phyloP scores from a whole-genome alignment of 2,797 vertebrate species.

The Pangasius sanitwongsei region DNA sequence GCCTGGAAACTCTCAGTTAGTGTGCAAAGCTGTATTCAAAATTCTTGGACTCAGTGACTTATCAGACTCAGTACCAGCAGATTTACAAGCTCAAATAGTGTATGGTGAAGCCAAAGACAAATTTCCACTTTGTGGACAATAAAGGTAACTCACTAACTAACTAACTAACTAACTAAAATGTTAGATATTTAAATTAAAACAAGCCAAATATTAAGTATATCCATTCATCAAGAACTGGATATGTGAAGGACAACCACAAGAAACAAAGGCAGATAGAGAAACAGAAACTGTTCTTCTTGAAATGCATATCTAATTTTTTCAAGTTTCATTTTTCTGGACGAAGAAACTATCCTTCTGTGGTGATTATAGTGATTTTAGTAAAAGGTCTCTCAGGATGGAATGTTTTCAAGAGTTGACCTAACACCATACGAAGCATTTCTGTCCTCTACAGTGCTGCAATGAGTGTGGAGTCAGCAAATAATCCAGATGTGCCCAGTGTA shows the following conservation, averaged over 20 bases:
- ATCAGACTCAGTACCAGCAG: neutral
- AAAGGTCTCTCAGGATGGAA: neutral
- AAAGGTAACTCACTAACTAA: too few relatives aligned
- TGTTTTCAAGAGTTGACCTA: slow-evolving; percentile 30
- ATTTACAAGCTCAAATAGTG: neutral
- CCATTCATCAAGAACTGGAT: neutral
- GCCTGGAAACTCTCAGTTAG: neutral
- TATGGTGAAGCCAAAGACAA: too few relatives aligned
- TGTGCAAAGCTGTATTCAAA: neutral
- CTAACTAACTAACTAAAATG: neutral
- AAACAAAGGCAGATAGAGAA: neutral
- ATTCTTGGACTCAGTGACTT: neutral
- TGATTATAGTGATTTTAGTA: neutral
- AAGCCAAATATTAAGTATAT: neutral
- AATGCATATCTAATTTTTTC: neutral
- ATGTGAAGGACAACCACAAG: neutral
- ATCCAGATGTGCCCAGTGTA: slow-evolving; percentile 42
- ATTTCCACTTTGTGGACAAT: too few relatives aligned
- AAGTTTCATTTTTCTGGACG: neutral
- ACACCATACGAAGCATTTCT: slow-evolving; percentile 29
- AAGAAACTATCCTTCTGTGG: neutral
- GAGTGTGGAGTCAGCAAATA: slow-evolving; percentile 42
- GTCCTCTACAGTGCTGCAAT: slow-evolving; percentile 29
- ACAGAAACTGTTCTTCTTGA: neutral
- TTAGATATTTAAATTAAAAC: neutral